Evolutionary conservation across 1,140 invertebrate species (phyloP).

Genomic region (Battus philenor): DNA sequence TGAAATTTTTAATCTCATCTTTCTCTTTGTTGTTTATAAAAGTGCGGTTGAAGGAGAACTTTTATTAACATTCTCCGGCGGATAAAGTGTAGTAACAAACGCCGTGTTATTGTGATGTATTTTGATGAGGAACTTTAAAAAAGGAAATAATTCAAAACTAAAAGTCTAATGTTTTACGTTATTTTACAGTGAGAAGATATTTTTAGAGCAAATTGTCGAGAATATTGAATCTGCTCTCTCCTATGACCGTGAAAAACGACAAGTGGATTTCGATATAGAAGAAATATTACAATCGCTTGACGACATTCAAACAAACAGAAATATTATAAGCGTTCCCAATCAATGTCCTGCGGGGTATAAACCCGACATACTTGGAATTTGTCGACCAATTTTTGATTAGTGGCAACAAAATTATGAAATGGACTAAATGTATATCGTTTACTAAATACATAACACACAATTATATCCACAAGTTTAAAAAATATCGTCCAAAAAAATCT

Average conservation of each 20-base stretch:
- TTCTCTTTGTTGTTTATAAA: no score
- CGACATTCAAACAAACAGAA: conserved; percentile 17
- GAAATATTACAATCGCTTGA: conserved; percentile 8
- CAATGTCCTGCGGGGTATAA: conserved; percentile 46
- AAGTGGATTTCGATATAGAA: conserved; percentile 8
- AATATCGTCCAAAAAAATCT: not conserved
- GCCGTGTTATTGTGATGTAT: conserved; percentile 5
- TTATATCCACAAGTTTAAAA: conserved; percentile 2
- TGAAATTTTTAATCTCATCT: no score
- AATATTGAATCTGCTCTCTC: not conserved
- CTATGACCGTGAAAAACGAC: conserved; percentile 13
- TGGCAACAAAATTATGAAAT: no score
- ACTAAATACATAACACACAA: not conserved
- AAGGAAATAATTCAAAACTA: no score
- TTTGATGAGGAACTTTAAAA: no score
- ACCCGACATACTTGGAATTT: conserved; percentile 42
- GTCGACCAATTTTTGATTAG: conserved; percentile 30
- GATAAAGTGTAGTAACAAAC: no score
- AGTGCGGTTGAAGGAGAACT: no score
- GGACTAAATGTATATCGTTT: no score
- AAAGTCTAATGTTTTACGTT: no score
- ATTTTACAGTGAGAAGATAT: not conserved
- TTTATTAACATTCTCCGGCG: no score
- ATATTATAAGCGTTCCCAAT: conserved; percentile 43
- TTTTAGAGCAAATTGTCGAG: conserved; percentile 4